Conservation (phyloP, 2,797 vertebrate genomes). For the Leptatherina wallacei region DNA sequence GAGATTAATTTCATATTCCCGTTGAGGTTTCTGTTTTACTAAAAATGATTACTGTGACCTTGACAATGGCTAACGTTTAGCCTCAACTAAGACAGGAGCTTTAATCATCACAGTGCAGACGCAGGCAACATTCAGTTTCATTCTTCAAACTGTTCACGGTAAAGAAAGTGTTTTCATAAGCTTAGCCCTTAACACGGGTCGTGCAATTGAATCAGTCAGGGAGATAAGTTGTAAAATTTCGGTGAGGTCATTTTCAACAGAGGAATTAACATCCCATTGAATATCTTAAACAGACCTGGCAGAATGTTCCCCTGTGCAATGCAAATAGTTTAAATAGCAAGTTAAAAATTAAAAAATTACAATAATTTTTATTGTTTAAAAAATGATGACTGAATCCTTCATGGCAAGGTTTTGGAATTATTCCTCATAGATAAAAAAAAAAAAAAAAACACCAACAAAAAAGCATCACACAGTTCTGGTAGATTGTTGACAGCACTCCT, state of each 20-base stretch:
- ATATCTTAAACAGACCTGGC: background rate
- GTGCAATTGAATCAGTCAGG: constrained; percentile 35
- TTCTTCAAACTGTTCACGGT: constrained; percentile 47
- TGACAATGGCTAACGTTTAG: constrained; percentile 67
- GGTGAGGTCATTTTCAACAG: constrained; percentile 21
- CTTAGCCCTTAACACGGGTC: constrained; percentile 39
- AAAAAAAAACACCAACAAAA: too few species aligned
- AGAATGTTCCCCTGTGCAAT: background rate
- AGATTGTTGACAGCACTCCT: background rate
- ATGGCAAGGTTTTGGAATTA: too few species aligned
- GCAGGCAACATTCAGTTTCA: constrained; percentile 48
- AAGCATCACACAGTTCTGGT: too few species aligned
- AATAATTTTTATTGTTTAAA: too few species aligned
- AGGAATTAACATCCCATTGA: background rate
- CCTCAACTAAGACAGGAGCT: constrained; percentile 54
- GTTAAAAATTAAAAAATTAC: background rate
- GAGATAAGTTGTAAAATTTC: constrained; percentile 27
- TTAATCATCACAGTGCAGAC: constrained; percentile 68
- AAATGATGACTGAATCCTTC: too few species aligned
- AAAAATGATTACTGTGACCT: constrained; percentile 72
- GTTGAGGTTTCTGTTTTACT: constrained; percentile 67
- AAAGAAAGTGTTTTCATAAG: constrained; percentile 44
- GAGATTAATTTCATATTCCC: constrained; percentile 77
- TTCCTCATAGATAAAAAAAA: too few species aligned
- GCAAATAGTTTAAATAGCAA: background rate